A percentile compares a stretch with the other conserved stretches of the same genome.
Conservation (phyloP, 2,797 vertebrate genomes). For the Anabacerthia variegaticeps region DNA sequence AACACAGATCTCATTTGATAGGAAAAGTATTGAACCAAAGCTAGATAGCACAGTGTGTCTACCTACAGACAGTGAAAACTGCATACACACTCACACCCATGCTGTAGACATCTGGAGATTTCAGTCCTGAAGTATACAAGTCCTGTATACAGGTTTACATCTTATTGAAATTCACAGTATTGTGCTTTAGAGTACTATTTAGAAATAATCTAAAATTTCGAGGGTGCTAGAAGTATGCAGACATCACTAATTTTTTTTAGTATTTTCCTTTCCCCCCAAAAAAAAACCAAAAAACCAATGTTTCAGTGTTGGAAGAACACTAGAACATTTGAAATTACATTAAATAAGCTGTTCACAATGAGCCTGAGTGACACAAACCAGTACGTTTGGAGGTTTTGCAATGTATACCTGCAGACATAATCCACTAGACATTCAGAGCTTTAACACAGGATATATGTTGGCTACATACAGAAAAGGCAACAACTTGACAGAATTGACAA, state of each 20-base stretch:
- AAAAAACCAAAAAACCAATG: neutral
- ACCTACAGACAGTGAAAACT: neutral
- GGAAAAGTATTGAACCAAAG: neutral
- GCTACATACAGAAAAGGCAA: neutral
- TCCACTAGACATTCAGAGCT: neutral
- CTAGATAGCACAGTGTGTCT: neutral
- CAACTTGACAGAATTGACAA: neutral
- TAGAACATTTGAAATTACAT: neutral
- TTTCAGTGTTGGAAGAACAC: neutral
- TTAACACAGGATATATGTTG: neutral
- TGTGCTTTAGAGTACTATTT: neutral
- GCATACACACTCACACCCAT: rapidly evolving
- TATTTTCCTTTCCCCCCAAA: neutral
- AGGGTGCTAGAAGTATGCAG: neutral
- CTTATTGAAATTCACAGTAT: neutral
- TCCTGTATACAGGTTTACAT: neutral
- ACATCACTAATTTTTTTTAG: neutral
- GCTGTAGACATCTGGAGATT: neutral
- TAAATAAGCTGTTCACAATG: neutral
- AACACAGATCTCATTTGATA: neutral
- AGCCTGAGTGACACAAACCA: neutral
- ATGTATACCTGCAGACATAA: neutral
- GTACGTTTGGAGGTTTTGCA: neutral
- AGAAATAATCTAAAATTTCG: neutral
- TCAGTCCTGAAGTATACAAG: neutral